Percentiles rank a stretch among this genome's conserved stretches.
Conservation (phyloP, 2,888 invertebrate species). For the Electrophaes corylata region DNA sequence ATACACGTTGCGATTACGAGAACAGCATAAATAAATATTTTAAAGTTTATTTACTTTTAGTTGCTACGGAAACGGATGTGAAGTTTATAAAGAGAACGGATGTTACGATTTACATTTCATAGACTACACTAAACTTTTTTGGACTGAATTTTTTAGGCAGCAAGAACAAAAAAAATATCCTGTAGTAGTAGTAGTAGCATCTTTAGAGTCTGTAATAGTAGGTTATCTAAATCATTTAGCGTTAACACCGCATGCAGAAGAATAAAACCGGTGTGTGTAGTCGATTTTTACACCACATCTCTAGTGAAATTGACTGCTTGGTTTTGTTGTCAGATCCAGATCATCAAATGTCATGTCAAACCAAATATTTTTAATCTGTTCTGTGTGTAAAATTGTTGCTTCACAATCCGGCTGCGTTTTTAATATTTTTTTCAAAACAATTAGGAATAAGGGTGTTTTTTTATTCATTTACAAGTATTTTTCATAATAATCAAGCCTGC, state of each 20-base stretch:
- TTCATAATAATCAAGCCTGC: conserved; percentile 45
- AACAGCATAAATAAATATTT: neutral
- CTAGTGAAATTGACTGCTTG: conserved; percentile 9
- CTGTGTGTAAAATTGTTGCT: conserved; percentile 71
- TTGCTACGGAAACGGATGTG: conserved; percentile 66
- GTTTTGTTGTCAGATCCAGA: conserved; percentile 1
- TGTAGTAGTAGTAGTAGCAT: no score
- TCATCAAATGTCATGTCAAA: no score
- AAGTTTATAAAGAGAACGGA: neutral
- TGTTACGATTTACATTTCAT: no score
- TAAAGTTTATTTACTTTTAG: conserved; percentile 4
- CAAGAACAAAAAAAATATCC: no score
- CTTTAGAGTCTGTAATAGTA: no score
- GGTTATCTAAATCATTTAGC: no score
- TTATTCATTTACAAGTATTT: conserved; percentile 47
- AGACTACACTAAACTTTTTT: no score
- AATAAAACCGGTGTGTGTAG: no score
- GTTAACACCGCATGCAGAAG: no score
- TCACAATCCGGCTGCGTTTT: conserved; percentile 71
- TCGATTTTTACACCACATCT: no score
- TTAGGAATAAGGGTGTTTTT: conserved; percentile 53
- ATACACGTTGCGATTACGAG: neutral
- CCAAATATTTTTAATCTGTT: conserved; percentile 42
- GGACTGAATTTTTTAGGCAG: no score
- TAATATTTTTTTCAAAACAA: conserved; percentile 80